These are phyloP conservation scores for Hydra vulgaris DNA, from an alignment of 30 jellyfish, hydroid and myxozoan species.

Conservation along the genomic window DNA sequence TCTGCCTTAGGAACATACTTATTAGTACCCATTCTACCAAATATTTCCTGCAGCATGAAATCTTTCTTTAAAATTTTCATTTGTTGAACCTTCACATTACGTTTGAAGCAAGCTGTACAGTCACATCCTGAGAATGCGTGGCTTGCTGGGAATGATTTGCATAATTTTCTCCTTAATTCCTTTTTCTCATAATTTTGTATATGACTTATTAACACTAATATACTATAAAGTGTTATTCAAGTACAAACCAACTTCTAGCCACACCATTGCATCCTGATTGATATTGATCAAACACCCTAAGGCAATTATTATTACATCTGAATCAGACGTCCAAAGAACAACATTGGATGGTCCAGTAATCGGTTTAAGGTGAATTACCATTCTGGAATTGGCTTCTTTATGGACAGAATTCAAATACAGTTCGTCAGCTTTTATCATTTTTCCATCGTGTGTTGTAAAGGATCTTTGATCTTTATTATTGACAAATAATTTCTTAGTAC, in stretches of 20 bases:
- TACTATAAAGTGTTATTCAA: neutral
- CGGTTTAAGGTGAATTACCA: no score
- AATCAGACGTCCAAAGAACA: no score
- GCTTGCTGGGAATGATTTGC: conserved; percentile 5
- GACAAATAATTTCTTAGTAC: no score
- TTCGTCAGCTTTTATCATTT: no score
- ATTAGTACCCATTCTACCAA: conserved; percentile 6
- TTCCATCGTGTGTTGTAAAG: no score
- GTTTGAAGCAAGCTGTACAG: conserved; percentile 3
- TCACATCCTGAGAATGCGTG: conserved; percentile 7
- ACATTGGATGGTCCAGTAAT: no score
- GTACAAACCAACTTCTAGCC: conserved; percentile 4
- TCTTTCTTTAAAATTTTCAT: neutral
- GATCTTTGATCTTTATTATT: no score
- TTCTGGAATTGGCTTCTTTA: no score
- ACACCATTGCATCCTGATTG: neutral
- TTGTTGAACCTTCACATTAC: neutral
- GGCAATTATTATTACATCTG: no score
- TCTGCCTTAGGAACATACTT: conserved; percentile 5
- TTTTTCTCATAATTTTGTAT: neutral
- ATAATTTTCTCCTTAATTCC: no score
- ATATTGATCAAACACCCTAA: neutral
- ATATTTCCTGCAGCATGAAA: conserved; percentile 2
- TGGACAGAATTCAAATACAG: no score
- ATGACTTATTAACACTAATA: neutral